Evolutionary conservation across 2,888 invertebrate genomes (phyloP).

Genomic region (Athripsodes cinereus): DNA sequence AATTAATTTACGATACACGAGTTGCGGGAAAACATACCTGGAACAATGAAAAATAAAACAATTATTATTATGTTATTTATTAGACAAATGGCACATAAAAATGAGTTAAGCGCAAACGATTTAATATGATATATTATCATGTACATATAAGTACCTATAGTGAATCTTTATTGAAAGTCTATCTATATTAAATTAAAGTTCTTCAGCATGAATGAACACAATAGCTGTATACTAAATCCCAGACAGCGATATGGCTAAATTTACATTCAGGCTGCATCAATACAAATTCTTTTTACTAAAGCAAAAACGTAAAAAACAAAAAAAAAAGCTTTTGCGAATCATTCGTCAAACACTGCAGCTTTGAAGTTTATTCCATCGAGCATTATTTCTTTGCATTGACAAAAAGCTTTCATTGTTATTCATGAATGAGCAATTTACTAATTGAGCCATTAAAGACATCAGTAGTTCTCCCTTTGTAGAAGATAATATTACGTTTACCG

Average conservation of each 20-base stretch:
- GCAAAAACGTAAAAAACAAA: neutral
- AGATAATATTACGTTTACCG: conserved; percentile 20
- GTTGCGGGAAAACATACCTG: too few species aligned
- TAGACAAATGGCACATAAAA: too few species aligned
- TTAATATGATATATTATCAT: too few species aligned
- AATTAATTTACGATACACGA: too few species aligned
- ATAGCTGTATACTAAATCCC: neutral
- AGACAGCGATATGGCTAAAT: neutral
- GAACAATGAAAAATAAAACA: too few species aligned
- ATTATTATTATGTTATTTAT: too few species aligned
- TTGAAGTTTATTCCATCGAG: conserved; percentile 14
- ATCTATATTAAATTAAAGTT: too few species aligned
- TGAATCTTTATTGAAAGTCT: too few species aligned
- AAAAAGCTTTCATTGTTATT: conserved; percentile 20
- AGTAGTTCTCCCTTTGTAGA: conserved; percentile 12
- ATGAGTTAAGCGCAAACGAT: too few species aligned
- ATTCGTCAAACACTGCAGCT: conserved; percentile 5
- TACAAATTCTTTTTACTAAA: neutral
- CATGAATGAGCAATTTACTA: conserved; percentile 25
- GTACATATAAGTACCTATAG: too few species aligned
- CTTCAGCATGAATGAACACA: too few species aligned
- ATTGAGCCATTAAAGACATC: conserved; percentile 24
- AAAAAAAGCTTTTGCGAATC: neutral
- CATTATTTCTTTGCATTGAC: conserved; percentile 16
- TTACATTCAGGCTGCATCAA: conserved; percentile 7